These are phyloP conservation scores for Bhutanitis thaidina DNA, from an alignment of 2,888 invertebrate genomes.

Conservation along the genomic window DNA sequence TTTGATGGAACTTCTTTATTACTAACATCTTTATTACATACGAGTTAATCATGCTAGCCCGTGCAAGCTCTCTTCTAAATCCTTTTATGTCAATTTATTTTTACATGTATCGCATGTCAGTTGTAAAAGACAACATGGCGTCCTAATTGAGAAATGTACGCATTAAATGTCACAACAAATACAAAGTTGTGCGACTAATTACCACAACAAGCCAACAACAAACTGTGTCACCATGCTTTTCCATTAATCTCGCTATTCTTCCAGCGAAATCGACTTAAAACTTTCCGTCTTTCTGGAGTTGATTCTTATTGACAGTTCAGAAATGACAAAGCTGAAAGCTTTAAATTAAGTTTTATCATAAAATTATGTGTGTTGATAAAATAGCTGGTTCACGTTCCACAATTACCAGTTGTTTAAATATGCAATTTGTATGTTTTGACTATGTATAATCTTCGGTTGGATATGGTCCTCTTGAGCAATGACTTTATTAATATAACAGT, in stretches of 20 bases:
- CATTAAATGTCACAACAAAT: constrained; percentile 5
- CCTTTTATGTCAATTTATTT: not conserved
- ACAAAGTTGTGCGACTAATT: constrained; percentile 2
- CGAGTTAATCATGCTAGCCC: no score
- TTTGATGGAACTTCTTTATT: no score
- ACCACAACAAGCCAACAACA: not conserved
- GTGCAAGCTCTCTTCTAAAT: no score
- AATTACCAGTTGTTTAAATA: no score
- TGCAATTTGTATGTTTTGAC: no score
- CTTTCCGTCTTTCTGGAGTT: constrained; percentile 10
- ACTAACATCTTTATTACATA: no score
- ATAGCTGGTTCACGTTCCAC: not conserved
- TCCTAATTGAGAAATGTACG: not conserved
- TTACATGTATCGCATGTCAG: no score
- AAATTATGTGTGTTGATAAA: not conserved
- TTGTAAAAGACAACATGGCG: not conserved
- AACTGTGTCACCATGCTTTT: not conserved
- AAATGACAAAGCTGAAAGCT: constrained; percentile 2
- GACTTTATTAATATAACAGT: no score
- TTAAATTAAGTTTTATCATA: constrained; percentile 5
- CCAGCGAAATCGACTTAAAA: constrained; percentile 16
- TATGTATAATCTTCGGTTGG: no score
- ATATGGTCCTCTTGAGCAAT: no score
- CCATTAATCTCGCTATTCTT: constrained; percentile 4
- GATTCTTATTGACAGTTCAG: constrained; percentile 14